phyloP scores from a whole-genome alignment of 2,113 vertebrate species.

The Empidonax alnorum region DNA sequence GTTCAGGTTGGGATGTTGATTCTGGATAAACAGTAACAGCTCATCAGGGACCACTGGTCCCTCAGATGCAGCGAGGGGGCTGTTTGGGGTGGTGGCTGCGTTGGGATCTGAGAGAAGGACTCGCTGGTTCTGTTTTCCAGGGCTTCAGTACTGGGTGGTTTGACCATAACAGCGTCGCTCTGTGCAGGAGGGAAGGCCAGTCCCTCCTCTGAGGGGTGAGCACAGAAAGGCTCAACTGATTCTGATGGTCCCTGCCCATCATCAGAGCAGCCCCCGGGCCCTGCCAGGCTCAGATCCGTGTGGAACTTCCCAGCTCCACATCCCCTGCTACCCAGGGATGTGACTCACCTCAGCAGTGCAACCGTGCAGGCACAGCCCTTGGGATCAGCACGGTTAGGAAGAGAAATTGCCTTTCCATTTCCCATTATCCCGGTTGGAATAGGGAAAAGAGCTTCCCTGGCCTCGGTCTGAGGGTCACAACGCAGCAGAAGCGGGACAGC shows the following conservation, averaged over 20 bases:
- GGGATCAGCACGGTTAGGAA: background rate
- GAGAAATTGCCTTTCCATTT: background rate
- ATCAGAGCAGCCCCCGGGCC: accelerated
- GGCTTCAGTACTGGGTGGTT: background rate
- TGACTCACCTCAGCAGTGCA: background rate
- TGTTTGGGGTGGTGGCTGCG: background rate
- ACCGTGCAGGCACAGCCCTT: background rate
- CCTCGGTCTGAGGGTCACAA: background rate
- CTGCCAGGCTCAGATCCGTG: accelerated
- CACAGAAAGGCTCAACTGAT: accelerated
- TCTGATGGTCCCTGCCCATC: accelerated
- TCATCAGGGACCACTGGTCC: background rate
- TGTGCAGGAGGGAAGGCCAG: background rate
- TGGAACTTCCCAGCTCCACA: background rate
- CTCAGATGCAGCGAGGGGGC: accelerated
- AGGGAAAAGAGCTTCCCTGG: background rate
- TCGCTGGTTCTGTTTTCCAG: background rate
- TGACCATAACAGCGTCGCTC: accelerated
- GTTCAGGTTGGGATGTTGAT: accelerated
- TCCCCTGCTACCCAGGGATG: background rate
- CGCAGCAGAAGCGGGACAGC: background rate
- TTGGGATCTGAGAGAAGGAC: background rate
- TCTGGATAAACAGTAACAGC: background rate
- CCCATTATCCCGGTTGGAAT: background rate
- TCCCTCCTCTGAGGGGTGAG: background rate